These are phyloP conservation scores for Willowsia nigromaculata DNA, from an alignment of 2,888 invertebrate species.

Conservation along the genomic window DNA sequence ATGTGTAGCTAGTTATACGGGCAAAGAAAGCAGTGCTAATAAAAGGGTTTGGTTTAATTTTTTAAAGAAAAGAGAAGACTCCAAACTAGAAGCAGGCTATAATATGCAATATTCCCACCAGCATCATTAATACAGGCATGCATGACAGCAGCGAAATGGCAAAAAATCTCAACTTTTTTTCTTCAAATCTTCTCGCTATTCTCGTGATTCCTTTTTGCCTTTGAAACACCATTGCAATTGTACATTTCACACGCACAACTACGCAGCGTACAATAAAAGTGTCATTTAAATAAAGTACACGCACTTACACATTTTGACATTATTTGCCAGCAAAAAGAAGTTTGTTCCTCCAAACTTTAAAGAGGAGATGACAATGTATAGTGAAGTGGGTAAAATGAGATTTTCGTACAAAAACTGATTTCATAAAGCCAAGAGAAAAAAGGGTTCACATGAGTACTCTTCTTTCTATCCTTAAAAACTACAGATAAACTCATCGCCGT, in stretches of 20 bases:
- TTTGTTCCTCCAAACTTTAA: background rate
- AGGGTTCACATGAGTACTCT: no score
- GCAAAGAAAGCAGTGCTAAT: no score
- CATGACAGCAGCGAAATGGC: background rate
- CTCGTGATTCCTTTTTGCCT: background rate
- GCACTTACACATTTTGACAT: slow-evolving; percentile 34
- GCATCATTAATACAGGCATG: slow-evolving; percentile 14
- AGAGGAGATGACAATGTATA: no score
- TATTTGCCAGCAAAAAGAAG: background rate
- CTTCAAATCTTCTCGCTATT: background rate
- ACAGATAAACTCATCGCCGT: background rate
- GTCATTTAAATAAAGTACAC: slow-evolving; percentile 41
- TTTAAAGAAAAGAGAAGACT: background rate
- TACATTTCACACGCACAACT: background rate
- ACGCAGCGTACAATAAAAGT: slow-evolving; percentile 21
- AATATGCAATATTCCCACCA: slow-evolving; percentile 14
- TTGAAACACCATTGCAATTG: background rate
- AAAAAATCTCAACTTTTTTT: background rate
- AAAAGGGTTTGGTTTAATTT: no score
- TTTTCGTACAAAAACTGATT: no score
- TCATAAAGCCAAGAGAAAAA: background rate
- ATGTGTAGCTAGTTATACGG: no score
- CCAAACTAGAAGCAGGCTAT: background rate
- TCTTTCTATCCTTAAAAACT: background rate
- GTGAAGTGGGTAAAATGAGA: no score